Base-by-base conservation (phyloP, 2,888 invertebrate genomes). In the Pemphredon lugubris region DNA sequence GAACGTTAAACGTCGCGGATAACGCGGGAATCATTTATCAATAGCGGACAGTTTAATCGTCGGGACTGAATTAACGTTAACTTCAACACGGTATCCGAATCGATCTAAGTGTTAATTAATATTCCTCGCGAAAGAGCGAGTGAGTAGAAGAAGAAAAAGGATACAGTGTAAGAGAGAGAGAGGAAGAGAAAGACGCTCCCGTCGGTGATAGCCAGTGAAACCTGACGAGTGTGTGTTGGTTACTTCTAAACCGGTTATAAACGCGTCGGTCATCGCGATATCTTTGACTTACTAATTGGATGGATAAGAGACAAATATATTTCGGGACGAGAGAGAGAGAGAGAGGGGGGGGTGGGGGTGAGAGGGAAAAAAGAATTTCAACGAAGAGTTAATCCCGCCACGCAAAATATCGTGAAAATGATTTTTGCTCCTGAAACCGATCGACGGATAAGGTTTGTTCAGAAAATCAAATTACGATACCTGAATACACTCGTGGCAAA, bases 231-330 rank as follows among this genome's bases (percentile, higher is more conserved):
- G 54, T 55, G 63, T 68, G 68, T 81, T 73, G 70, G 80, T 80
- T 80, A 77, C 75, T 80, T 75, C 80, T 80, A 80, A 80, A 80
- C 80, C 81, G 80, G 80, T 80, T 80, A 75, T 67, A 75, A 80
- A 75, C 75, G 80, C 73, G 67, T 77, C 55, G 81, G 73, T 77
- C 80, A 81, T 81, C 77, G 81, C 55, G 80, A 81, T 81, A 81
- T 78, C 81, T 72, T 79, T 81, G 78, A 74, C 76, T 81, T 81
- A 79, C 80, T 81, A 81, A 81, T 81, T 81, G 79, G 79, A 74
- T 54, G 79, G 78, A 81, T 81, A 78, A 77, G 66, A 78, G 81
- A 80, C 78, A 73, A 78, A 81, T 80, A 75, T 75, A 73, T 79
- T 64, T 69, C 58, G 64, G 21, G 30, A 40, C 0, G 26, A 16